Conservation (phyloP, 2,113 vertebrate species). For the Callopanchax toddi region DNA sequence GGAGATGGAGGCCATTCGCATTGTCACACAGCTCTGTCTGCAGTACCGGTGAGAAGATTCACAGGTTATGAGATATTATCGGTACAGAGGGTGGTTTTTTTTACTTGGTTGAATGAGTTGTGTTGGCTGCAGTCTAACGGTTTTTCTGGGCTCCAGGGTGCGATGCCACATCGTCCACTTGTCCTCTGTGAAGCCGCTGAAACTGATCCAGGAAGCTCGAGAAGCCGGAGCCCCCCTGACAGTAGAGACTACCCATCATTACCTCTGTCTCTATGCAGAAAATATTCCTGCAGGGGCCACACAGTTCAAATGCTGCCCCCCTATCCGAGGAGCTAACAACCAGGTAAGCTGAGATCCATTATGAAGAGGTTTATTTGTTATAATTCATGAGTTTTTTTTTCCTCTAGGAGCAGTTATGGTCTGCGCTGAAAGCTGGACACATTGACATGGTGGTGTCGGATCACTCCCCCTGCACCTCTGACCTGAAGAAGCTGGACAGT, state of each 20-base stretch:
- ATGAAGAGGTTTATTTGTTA: no score
- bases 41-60: slow-evolving; percentile 78
- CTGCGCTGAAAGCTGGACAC: slow-evolving; percentile 76
- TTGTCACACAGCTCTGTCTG: slow-evolving; percentile 79
- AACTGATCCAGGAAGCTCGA: slow-evolving; percentile 78
- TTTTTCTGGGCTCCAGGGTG: slow-evolving; percentile 67
- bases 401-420: slow-evolving; percentile 82
- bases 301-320: slow-evolving; percentile 87
- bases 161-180: slow-evolving; percentile 86
- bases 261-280: slow-evolving; percentile 82
- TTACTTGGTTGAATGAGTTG: no score
- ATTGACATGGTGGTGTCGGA: slow-evolving; percentile 89
- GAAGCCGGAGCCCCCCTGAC: slow-evolving; percentile 81
- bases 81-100: no score
- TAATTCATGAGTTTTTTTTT: background rate
- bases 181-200: slow-evolving; percentile 80
- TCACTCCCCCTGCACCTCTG: slow-evolving; percentile 83
- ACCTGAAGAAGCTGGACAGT: slow-evolving; percentile 77
- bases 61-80: background rate
- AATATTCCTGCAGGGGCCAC: slow-evolving; percentile 81
- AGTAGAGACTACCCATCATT: slow-evolving; percentile 86
- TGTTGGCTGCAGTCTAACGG: background rate
- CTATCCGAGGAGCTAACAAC: slow-evolving; percentile 78
- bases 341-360: slow-evolving; percentile 54
- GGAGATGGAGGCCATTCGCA: slow-evolving; percentile 82